phyloP scores from a whole-genome alignment of 1,140 invertebrate genomes.

The Stenopsyche tienmushanensis region DNA sequence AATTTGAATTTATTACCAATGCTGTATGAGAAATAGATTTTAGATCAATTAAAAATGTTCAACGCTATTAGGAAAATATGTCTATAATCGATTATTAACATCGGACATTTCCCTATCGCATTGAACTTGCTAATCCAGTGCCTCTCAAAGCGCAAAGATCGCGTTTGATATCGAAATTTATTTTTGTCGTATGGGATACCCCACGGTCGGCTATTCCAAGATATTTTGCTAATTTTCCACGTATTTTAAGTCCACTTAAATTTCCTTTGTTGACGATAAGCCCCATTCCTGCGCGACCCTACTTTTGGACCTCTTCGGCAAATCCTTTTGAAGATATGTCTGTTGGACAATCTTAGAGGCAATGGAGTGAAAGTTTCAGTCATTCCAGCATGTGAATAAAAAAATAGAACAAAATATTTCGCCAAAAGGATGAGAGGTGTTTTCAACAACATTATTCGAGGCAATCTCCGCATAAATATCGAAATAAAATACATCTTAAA shows the following conservation, averaged over 20 bases:
- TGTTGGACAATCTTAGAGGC: background rate
- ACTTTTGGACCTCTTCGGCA: conserved; percentile 19
- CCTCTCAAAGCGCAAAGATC: background rate
- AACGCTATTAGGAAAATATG: too few relatives aligned
- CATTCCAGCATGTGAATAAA: too few relatives aligned
- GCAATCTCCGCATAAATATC: too few relatives aligned
- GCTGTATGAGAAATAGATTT: too few relatives aligned
- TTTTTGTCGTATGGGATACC: background rate
- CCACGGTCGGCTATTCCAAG: background rate
- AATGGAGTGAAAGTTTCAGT: background rate
- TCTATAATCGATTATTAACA: too few relatives aligned
- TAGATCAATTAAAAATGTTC: too few relatives aligned
- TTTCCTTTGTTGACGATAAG: conserved; percentile 26
- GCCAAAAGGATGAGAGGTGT: too few relatives aligned
- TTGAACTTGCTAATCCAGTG: background rate
- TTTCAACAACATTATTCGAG: too few relatives aligned
- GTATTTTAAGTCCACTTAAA: conserved; percentile 31
- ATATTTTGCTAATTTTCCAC: conserved; percentile 30
- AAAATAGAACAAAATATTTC: too few relatives aligned
- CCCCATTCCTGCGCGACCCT: conserved; percentile 20
- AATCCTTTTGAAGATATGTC: conserved; percentile 18
- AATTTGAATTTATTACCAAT: too few relatives aligned
- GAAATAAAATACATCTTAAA: too few relatives aligned
- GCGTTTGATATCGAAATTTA: background rate
- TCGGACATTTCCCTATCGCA: too few relatives aligned